Base-by-base conservation (phyloP, 2,888 invertebrate species). In the Villa cingulata region DNA sequence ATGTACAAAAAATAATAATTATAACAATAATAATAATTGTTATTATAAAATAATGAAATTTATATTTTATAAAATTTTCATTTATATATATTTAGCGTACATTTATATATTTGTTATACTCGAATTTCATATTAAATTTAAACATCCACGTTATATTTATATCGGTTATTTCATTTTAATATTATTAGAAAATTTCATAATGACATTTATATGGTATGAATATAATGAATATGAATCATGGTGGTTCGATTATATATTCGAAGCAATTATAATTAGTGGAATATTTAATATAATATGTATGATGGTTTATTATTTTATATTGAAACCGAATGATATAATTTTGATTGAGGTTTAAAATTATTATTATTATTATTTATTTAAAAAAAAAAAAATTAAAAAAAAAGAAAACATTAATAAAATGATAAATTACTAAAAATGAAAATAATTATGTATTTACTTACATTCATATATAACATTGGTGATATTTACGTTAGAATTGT, bases 71-170 rank as follows among this genome's bases (percentile, higher is more conserved):
- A 70, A 71, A 48, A 70, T 72, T 17, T 62, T 73, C 4, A 84
- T 82, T 63, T 81, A 80, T 58, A 60, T 84, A 51, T 80, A 85
- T 61, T 74, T 86, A 17, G 81, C 82, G 15, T 76, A 83, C 55
- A 74, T 86, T 52, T 86, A 83, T 59, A 72, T 85, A 46, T 81
- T 86, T 62, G 81, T 83, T 58, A 70, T 86, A 40, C 78, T 87
- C 60, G 87, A 87, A 67, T 85, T 86, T 58, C 81, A 84, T 62
- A 76, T 86, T 47, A 80, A 80, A 63, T 86, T 86, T 62, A 80
- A 78, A 54, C 79, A 81, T 58, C 76, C 83, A 18, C 76, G 80
- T 5, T 71, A 78, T 46, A 82, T 85, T 75, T 79, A 84, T 57
- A 68, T 75, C 53, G 74, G 77, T 44, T 87, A 81, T 70, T 77